A percentile compares a stretch with the other conserved stretches of the same genome.
phyloP scores from a whole-genome alignment of 2,797 vertebrate genomes.

The Psittacula derbiana region DNA sequence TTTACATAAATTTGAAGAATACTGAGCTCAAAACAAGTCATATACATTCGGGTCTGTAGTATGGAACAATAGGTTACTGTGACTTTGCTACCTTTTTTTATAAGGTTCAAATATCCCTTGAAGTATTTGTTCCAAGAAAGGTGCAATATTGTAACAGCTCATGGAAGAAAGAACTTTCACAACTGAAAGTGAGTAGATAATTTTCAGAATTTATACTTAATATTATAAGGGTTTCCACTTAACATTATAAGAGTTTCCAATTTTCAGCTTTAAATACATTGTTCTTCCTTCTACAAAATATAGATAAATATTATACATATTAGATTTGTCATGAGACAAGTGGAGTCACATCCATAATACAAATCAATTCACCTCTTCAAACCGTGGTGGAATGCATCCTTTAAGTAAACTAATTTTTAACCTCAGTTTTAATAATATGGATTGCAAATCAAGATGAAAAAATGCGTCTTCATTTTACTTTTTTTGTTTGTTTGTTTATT shows the following conservation, averaged over 20 bases:
- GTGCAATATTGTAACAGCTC: not conserved
- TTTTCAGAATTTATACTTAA: not conserved
- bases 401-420: not conserved
- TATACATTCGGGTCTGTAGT: not conserved
- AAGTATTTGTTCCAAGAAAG: not conserved
- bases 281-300: not conserved
- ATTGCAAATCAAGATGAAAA: not conserved
- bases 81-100: not conserved
- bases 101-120: not conserved
- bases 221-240: rapidly evolving
- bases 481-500: not conserved
- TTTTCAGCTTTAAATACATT: not conserved
- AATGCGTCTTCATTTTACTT: not conserved
- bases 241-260: rapidly evolving
- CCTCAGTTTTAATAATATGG: not conserved
- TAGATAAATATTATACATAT: not conserved
- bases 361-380: not conserved
- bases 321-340: not conserved
- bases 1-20: not conserved
- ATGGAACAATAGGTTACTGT: not conserved
- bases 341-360: not conserved
- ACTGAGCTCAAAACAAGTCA: not conserved
- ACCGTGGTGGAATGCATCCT: rapidly evolving
- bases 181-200: not conserved
- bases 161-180: not conserved